Base-by-base conservation (phyloP, 2,888 invertebrate species). In the Andrena trimmerana region DNA sequence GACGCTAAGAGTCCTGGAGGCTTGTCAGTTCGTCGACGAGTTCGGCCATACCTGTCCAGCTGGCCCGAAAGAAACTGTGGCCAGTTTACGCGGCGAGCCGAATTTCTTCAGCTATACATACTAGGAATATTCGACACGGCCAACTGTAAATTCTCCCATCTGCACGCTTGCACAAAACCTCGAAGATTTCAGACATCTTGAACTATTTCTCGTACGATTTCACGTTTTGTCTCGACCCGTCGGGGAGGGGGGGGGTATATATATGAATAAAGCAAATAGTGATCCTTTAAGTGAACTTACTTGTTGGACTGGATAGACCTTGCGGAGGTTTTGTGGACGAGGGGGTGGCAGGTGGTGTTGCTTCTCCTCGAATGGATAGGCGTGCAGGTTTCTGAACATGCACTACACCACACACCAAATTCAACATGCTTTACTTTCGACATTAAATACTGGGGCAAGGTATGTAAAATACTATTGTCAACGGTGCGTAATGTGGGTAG, bases 21-120 rank as follows among this genome's bases (percentile, higher is more conserved):
- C 98, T 50, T 99, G 99, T 96, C 98, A 99, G 95, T 99, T 96
- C 95, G 98, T 98, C 7, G 99, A 99, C 94, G 96, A 97, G 92
- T 96, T 97, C 93, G 99, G 99, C 4, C 98, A 98, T 54, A 66
- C 85, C n/a, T 88, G 90, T 65, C 88, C 91, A 0, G 73, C 72
- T 20, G 87, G 86, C 10, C 83, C 88, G n/a, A 75, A 74, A 16
- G 74, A 57, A 29, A 16, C 7, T 52, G 5, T 7, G 16, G 0
- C 6, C 16, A n/a, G 8, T 31, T 20, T 60, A 7, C 13, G 24
- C 8, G 13, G 71, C 24, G 65, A 60, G 8, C 16, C 29, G 5
- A 48, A 67, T 63, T 86, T 72, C 42, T 85, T 86, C 71, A 57
- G 48, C 31, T 48, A 36, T 16, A 27, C 20, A 29, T 83, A 71